These are phyloP conservation scores for Falco punctatus DNA, from an alignment of 2,113 vertebrate species.

Conservation along the genomic window DNA sequence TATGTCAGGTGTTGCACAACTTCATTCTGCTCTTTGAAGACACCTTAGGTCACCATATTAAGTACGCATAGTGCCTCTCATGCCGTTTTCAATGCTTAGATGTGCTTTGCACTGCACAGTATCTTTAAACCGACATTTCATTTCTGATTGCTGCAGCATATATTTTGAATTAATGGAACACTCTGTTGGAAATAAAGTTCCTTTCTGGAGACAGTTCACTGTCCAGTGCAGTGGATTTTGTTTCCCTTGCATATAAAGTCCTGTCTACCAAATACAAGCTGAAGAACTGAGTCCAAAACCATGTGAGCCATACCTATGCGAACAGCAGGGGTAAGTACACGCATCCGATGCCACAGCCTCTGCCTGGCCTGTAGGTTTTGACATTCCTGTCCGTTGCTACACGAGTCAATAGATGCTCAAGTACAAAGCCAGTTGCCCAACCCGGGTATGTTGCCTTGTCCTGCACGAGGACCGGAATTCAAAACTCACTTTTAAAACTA, in stretches of 20 bases:
- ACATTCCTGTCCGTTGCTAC: neutral
- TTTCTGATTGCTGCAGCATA: neutral
- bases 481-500: neutral
- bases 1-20: conserved; percentile 55
- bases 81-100: neutral
- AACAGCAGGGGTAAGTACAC: neutral
- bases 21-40: neutral
- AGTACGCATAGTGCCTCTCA: neutral
- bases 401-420: neutral
- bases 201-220: neutral
- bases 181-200: neutral
- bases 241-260: neutral
- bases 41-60: neutral
- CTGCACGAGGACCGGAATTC: neutral
- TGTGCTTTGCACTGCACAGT: neutral
- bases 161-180: neutral
- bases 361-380: neutral
- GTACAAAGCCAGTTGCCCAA: neutral
- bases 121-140: neutral
- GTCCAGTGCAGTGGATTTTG: neutral
- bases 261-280: neutral
- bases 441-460: rapidly evolving
- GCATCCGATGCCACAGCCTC: neutral
- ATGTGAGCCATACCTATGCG: neutral
- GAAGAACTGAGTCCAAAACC: neutral